Evolutionary conservation across 2,797 vertebrate genomes (phyloP).

Genomic region (Hypotaenidia philippensis): DNA sequence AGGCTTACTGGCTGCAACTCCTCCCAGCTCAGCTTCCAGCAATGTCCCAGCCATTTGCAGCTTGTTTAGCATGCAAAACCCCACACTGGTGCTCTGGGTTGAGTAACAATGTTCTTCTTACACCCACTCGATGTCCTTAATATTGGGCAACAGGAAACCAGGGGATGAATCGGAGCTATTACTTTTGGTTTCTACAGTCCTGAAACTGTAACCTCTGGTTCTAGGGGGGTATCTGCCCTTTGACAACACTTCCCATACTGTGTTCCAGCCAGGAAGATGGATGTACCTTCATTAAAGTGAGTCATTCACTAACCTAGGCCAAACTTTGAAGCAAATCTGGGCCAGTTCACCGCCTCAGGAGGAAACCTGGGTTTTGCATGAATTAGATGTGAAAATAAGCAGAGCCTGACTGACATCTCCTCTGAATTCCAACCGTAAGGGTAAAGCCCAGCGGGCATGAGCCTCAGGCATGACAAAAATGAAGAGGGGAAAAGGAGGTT

Average conservation of each 20-base stretch:
- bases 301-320: conserved; percentile 66
- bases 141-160: conserved; percentile 1
- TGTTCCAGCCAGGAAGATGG: conserved; percentile 58
- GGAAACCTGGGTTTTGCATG: conserved; percentile 64
- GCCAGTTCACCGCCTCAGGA: conserved; percentile 63
- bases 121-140: background rate
- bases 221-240: conserved; percentile 6
- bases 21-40: background rate
- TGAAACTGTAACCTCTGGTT: background rate
- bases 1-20: background rate
- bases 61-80: background rate
- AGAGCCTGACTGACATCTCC: conserved; percentile 72
- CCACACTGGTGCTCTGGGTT: background rate
- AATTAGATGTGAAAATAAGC: conserved; percentile 73
- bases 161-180: background rate
- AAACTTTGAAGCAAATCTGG: conserved; percentile 63
- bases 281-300: conserved; percentile 61
- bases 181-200: background rate
- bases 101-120: background rate
- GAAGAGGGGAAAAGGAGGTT: conserved; percentile 40
- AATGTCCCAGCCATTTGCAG: background rate
- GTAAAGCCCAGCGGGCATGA: conserved; percentile 36
- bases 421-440: conserved; percentile 47
- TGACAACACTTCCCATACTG: conserved; percentile 38
- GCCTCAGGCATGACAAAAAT: conserved; percentile 68